Evolutionary conservation across 2,888 invertebrate genomes (phyloP), one percentile per base, ranked within the genome.

Genomic region (Eustalomyia histrio): DNA sequence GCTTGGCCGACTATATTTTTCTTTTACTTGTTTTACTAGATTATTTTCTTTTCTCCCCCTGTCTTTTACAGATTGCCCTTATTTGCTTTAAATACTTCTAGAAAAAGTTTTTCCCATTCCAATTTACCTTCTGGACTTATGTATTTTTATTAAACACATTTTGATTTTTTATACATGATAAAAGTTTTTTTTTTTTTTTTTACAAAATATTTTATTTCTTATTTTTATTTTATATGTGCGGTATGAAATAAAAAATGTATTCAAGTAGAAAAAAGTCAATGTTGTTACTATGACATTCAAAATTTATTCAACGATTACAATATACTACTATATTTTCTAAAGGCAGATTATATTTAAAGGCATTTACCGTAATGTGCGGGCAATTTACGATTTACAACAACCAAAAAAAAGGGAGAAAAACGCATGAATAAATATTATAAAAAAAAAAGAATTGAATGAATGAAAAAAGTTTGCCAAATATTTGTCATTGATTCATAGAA

Each of bases 221-320:
- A 35, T 12, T 50, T 69, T 33, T 58, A 18, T 33, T 50, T 50
- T 16, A 16, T 39, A 18, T 9, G 18, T 24, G 35, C 50, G n/a
- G 61, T 61, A 61, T 61, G n/a, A n/a, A n/a, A n/a, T n/a, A n/a
- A 57, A 60, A 29, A 52, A 74, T 17, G 60, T 65, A 65, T 65
- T 74, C 52, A 74, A 74, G 65, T 60, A 65, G 65, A 74, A 65
- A 12, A 35, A 55, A 67, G 60, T 67, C 67, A 61, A 67, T 61
- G 75, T 75, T 61, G 75, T 75, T 61, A 60, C 75, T 61, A 75
- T 75, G 75, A 67, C 75, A 75, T 75, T 67, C 53, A 43, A 60
- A 67, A 60, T 50, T 47, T 47, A 29, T 29, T 6, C 29, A 29
- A 29, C 29, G 29, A 6, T 6, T 29, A 29, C 7, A 14, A 16